A percentile compares a stretch with the other conserved stretches of the same genome.
These are phyloP conservation scores for Ciconia boyciana DNA, from an alignment of 2,113 vertebrate genomes.

Conservation along the genomic window DNA sequence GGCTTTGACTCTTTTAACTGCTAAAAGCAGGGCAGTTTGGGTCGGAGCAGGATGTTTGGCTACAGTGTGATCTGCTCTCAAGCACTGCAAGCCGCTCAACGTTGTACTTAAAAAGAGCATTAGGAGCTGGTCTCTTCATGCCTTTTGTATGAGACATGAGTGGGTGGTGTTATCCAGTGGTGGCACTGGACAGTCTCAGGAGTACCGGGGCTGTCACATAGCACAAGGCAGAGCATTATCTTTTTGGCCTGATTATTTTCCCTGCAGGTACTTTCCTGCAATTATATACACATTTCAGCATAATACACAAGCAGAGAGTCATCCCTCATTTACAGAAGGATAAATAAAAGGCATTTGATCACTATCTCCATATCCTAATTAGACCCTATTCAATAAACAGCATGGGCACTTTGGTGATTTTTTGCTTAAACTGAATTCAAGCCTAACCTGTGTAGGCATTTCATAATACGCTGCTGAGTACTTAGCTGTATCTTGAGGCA, in stretches of 20 bases:
- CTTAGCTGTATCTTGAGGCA: background rate
- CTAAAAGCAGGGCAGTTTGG: background rate
- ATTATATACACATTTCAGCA: background rate
- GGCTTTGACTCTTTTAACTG: background rate
- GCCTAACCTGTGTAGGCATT: background rate
- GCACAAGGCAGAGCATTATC: background rate
- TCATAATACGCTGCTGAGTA: background rate
- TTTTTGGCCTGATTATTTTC: too few relatives aligned
- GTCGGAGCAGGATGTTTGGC: background rate
- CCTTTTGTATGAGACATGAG: rapidly evolving
- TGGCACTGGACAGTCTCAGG: background rate
- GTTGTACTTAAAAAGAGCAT: background rate
- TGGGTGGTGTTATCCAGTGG: background rate
- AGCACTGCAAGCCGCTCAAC: background rate
- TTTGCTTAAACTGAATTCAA: background rate
- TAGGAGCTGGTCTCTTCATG: background rate
- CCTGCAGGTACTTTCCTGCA: background rate
- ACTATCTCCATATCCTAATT: background rate
- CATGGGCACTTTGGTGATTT: background rate
- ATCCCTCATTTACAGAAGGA: background rate
- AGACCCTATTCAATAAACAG: background rate
- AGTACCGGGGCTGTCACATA: background rate
- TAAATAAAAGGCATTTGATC: background rate
- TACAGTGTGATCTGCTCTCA: background rate
- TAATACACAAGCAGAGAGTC: background rate